Base-by-base conservation (phyloP, 2,797 vertebrate species). In the Valencia hispanica region DNA sequence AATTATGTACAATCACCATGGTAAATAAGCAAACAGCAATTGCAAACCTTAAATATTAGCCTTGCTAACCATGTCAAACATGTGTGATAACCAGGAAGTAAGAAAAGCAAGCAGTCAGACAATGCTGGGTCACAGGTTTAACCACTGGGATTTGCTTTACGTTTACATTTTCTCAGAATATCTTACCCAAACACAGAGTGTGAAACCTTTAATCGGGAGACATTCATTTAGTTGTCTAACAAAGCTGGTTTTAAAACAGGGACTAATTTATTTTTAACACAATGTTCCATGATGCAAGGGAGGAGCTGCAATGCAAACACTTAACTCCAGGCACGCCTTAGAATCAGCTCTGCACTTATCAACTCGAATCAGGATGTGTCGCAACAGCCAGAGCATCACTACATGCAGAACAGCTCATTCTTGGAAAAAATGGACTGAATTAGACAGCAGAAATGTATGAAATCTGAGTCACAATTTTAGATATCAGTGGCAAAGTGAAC, bases 11-110 rank as follows among this genome's bases (percentile, higher is more conserved):
- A 36, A 39, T 20, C 4, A 0, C 15, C 41, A 8, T 43, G 43
- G 36, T 14, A 41, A 39, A n/a, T n/a, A 2, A 68, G 39, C 22
- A 43, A 17, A 7, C 4, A 43, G n/a, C 0, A 27, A 57, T 27
- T n/a, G 11, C n/a, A 27, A 14, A 30, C 12, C 11, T 57, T 66
- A 43, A n/a, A 43, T 68, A 43, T 15, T 57, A 27, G 1, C 4
- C n/a, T 22, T 68, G 25, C 14, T 2, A 43, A 27, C 39, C 3
- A 74, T 4, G 1, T 41, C 53, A 63, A 69, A 83, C 30, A 84
- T 71, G 2, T 74, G 43, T 50, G 72, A 71, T 51, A 87, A 81
- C 59, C n/a, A 87, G 79, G 71, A 85, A 83, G 75, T 43, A 69
- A 45, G 48, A 69, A 59, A 17, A 66, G 22, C 17, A 59, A n/a